phyloP scores from a whole-genome alignment of 2,797 vertebrate genomes.

The Pseudocheirus occidentalis region DNA sequence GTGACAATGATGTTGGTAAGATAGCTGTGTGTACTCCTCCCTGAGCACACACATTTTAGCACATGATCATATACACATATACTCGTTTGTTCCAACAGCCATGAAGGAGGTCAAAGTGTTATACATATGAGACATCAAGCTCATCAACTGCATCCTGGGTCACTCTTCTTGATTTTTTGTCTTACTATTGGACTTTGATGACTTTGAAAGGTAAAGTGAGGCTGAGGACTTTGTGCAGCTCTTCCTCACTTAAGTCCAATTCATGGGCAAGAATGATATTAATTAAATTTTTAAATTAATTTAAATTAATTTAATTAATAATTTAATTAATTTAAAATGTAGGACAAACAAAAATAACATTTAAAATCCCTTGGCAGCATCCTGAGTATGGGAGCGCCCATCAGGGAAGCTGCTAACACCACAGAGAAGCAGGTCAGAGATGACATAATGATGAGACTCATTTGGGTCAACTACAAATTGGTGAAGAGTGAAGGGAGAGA shows the following conservation, averaged over 20 bases:
- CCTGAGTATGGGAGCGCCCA: no score
- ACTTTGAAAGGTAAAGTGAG: not conserved
- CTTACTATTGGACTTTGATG: not conserved
- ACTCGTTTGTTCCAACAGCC: no score
- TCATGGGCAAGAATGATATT: not conserved
- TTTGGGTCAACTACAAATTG: not conserved
- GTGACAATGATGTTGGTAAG: not conserved
- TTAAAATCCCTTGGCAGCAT: no score
- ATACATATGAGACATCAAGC: not conserved
- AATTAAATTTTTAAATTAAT: no score
- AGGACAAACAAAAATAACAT: not conserved
- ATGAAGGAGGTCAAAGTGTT: not conserved
- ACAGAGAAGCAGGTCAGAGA: not conserved
- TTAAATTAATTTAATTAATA: no score
- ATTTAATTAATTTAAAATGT: no score
- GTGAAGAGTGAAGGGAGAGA: rapidly evolving
- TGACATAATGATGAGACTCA: not conserved
- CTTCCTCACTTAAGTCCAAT: not conserved
- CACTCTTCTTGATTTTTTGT: not conserved
- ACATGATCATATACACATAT: not conserved
- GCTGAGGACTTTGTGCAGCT: not conserved
- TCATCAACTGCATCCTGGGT: not conserved
- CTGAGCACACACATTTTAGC: not conserved
- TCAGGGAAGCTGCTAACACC: not conserved
- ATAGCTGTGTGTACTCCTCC: not conserved